Percentiles rank a stretch among this genome's conserved stretches.
Conservation (phyloP, 2,113 vertebrate species). For the Megalops atlanticus region DNA sequence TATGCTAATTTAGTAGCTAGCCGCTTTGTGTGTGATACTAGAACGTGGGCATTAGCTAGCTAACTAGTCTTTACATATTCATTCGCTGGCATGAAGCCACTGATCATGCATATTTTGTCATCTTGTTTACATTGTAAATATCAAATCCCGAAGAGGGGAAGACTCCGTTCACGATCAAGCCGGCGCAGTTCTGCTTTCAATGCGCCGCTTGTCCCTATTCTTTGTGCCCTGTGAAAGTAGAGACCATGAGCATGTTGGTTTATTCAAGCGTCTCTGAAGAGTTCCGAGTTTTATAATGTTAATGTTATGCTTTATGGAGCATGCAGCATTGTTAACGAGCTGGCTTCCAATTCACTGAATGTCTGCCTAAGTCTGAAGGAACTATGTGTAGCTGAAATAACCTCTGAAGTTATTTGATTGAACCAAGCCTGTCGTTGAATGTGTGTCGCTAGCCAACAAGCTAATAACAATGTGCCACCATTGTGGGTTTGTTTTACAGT, state of each 20-base stretch:
- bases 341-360: no score
- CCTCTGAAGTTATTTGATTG: no score
- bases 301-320: no score
- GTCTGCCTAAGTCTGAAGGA: no score
- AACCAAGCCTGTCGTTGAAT: no score
- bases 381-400: no score
- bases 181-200: background rate
- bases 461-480: no score
- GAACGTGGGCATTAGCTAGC: background rate
- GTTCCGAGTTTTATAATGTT: background rate
- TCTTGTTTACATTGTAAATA: constrained; percentile 11
- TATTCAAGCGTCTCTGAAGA: constrained; percentile 9
- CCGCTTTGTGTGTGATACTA: constrained; percentile 9
- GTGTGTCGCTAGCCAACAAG: no score
- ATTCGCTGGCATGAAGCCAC: background rate
- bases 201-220: background rate
- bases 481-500: no score
- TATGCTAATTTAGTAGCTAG: background rate
- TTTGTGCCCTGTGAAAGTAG: background rate
- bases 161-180: no score
- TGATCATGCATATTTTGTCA: no score
- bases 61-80: constrained; percentile 12
- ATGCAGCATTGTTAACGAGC: no score
- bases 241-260: background rate
- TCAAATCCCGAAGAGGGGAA: background rate